phyloP scores from a whole-genome alignment of 2,888 invertebrate species.

The Rugalucina vietnamica region DNA sequence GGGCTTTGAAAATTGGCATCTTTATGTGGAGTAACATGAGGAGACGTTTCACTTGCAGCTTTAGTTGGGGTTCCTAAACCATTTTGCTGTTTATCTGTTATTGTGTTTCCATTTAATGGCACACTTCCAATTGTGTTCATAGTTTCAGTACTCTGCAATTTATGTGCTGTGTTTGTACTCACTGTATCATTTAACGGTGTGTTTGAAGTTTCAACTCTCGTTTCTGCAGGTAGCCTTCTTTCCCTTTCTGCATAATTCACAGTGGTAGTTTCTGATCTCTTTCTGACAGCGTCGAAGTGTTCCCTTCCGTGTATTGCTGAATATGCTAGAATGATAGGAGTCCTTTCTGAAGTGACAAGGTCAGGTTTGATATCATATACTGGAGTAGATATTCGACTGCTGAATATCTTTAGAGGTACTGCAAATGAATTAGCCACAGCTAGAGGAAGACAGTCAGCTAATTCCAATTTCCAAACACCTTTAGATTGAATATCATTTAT shows the following conservation, averaged over 20 bases:
- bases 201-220: background rate
- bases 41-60: background rate
- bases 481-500: background rate
- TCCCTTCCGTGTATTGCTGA: background rate
- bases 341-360: background rate
- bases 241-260: too few species aligned
- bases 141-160: too few species aligned
- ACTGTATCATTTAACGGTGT: background rate
- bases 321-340: background rate
- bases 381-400: background rate
- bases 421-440: background rate
- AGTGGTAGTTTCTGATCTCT: too few species aligned
- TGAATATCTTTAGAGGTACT: background rate
- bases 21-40: background rate
- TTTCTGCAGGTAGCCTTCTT: background rate
- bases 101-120: background rate
- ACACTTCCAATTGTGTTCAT: too few species aligned
- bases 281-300: slow-evolving; percentile 3
- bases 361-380: background rate
- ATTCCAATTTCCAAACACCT: background rate
- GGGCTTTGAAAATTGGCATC: background rate
- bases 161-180: too few species aligned
- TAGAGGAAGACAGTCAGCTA: background rate
- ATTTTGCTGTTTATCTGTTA: background rate
- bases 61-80: background rate